Base-by-base conservation (phyloP, 2,797 vertebrate species). In the Ctenopoma multispine region DNA sequence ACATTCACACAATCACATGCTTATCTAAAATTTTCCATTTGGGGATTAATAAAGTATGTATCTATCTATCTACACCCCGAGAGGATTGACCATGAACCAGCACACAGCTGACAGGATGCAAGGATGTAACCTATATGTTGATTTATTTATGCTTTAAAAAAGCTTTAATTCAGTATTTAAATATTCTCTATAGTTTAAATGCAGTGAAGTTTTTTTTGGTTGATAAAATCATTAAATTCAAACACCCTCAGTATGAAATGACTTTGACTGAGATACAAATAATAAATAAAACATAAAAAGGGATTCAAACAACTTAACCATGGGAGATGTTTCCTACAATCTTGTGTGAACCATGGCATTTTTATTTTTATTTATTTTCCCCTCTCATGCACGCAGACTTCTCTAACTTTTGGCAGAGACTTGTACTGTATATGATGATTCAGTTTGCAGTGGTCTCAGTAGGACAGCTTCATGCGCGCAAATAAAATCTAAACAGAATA, bases 251-350 rank as follows among this genome's bases (percentile, higher is more conserved):
- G 14, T 75, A 24, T 68, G 31, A 79, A 72, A 64, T 71, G 71
- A 72, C 58, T 74, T 75, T 64, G 59, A 76, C 69, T 63, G 34
- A 77, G 40, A 70, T 18, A 57, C 60, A 82, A 82, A 77, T 66
- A 72, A 63, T 82, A 61, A 72, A 82, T 79, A 79, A 81, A 81
- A 75, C 46, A 82, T 83, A 46, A 69, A 71, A 73, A 18, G 31
- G 9, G 46, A 31, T 71, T 69, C 43, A 66, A 50, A 29, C 40
- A 51, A 71, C 53, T 54, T 66, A 76, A 67, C 68, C 74, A 77
- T 71, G 53, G 18, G 65, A 69, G 62, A 79, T 38, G 20, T 53
- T 51, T 41, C 56, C 34, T 66, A 47, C 47, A 24, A 17, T 63
- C 7, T n/a, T 36, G 4, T 50, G 43, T 66, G 49, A 29, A 13